These are phyloP conservation scores for Phainopepla nitens DNA, from an alignment of 2,113 vertebrate species.

Conservation along the genomic window DNA sequence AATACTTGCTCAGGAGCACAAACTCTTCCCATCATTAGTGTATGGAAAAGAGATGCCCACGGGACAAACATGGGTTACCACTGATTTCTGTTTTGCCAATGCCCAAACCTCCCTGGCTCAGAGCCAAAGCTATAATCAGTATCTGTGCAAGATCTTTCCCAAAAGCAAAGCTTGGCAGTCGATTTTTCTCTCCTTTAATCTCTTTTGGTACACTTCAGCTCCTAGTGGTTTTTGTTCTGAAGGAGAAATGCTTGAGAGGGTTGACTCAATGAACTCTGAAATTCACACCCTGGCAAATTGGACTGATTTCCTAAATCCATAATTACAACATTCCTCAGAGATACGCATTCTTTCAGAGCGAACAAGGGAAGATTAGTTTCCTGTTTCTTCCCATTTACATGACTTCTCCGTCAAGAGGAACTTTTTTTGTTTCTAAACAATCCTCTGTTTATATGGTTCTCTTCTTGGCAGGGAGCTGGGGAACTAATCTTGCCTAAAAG, in stretches of 20 bases:
- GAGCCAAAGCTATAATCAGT: neutral
- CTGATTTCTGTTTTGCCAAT: neutral
- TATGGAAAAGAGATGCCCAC: neutral
- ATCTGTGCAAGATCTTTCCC: conserved; percentile 21
- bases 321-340: conserved; percentile 58
- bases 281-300: conserved; percentile 58
- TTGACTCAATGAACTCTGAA: conserved; percentile 55
- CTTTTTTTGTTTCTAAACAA: conserved; percentile 30
- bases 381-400: conserved; percentile 50
- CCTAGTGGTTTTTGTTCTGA: conserved; percentile 27
- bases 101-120: neutral
- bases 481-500: conserved; percentile 2
- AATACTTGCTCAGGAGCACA: neutral
- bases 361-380: conserved; percentile 56
- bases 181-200: conserved; percentile 28
- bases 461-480: neutral
- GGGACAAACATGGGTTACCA: neutral
- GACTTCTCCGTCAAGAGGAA: conserved; percentile 1
- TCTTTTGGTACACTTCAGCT: conserved; percentile 36
- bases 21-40: neutral
- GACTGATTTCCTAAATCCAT: conserved; percentile 59
- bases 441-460: conserved; percentile 43
- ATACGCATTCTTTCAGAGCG: conserved; percentile 32
- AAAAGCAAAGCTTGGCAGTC: conserved; percentile 9
- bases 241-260: conserved; percentile 42